A percentile compares a stretch with the other conserved stretches of the same genome.
These are phyloP conservation scores for Xylocampa areola DNA, from an alignment of 2,888 invertebrate genomes.

Conservation along the genomic window DNA sequence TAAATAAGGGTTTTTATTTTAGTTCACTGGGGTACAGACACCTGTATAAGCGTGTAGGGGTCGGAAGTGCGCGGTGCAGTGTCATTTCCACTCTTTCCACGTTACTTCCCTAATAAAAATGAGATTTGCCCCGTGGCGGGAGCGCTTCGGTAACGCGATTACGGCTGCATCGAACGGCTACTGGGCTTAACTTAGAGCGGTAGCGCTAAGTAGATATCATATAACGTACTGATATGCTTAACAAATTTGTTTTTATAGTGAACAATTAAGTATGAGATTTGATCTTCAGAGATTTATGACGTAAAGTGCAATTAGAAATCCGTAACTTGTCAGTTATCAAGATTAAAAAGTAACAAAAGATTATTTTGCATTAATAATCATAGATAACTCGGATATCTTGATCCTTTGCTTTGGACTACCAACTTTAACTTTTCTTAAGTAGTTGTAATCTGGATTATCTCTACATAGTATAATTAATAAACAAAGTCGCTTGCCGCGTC, in stretches of 20 bases:
- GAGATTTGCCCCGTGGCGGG: slow-evolving; percentile 76
- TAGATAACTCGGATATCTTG: too few species aligned
- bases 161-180: slow-evolving; percentile 63
- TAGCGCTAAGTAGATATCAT: slow-evolving; percentile 27
- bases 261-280: too few species aligned
- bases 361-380: too few species aligned
- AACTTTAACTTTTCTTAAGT: too few species aligned
- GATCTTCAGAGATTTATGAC: too few species aligned
- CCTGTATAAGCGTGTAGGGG: slow-evolving; percentile 83
- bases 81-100: slow-evolving; percentile 88
- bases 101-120: slow-evolving; percentile 86
- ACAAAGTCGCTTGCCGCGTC: too few species aligned
- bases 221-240: slow-evolving; percentile 9
- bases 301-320: too few species aligned
- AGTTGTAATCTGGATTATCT: too few species aligned
- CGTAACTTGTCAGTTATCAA: too few species aligned
- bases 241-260: neutral
- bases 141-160: slow-evolving; percentile 64
- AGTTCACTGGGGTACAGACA: slow-evolving; percentile 68
- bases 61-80: slow-evolving; percentile 88
- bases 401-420: too few species aligned
- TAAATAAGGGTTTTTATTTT: slow-evolving; percentile 57
- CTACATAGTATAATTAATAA: too few species aligned
- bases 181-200: slow-evolving; percentile 31
- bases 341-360: too few species aligned